A percentile compares a stretch with the other conserved stretches of the same genome.
These are phyloP conservation scores for Sebastes steindachneri DNA, from an alignment of 2,797 vertebrate species.

Conservation along the genomic window DNA sequence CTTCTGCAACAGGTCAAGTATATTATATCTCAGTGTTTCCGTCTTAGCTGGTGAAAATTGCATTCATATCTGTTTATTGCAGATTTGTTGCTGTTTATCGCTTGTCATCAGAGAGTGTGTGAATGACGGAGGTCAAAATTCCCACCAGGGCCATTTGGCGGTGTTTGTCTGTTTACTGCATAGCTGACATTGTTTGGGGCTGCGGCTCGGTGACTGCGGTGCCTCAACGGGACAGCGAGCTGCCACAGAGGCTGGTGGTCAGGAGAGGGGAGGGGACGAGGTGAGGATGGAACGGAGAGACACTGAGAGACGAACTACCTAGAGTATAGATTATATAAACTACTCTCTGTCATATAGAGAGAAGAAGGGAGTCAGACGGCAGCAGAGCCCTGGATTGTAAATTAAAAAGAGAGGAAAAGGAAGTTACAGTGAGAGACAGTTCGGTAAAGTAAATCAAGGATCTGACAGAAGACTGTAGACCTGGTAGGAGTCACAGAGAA, in stretches of 20 bases:
- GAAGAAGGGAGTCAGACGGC: not conserved
- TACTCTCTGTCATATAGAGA: not conserved
- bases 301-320: not conserved
- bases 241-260: constrained; percentile 63
- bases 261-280: constrained; percentile 27
- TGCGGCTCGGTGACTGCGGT: constrained; percentile 71
- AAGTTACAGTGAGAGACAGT: not conserved
- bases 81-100: constrained; percentile 36
- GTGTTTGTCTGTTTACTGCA: constrained; percentile 84
- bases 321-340: not conserved
- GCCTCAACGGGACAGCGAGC: constrained; percentile 69
- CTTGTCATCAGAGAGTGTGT: constrained; percentile 17
- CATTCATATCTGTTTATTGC: constrained; percentile 4
- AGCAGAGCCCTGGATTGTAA: not conserved
- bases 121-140: constrained; percentile 56
- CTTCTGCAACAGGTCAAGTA: not conserved
- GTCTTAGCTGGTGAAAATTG: not conserved
- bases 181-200: constrained; percentile 86
- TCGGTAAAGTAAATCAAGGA: constrained; percentile 5
- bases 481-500: constrained; percentile 18
- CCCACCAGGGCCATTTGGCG: constrained; percentile 64
- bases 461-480: constrained; percentile 11
- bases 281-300: constrained; percentile 1
- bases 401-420: not conserved
- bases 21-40: not conserved